Evolutionary conservation across 1,140 invertebrate genomes (phyloP).

Genomic region (Heterodera schachtii): DNA sequence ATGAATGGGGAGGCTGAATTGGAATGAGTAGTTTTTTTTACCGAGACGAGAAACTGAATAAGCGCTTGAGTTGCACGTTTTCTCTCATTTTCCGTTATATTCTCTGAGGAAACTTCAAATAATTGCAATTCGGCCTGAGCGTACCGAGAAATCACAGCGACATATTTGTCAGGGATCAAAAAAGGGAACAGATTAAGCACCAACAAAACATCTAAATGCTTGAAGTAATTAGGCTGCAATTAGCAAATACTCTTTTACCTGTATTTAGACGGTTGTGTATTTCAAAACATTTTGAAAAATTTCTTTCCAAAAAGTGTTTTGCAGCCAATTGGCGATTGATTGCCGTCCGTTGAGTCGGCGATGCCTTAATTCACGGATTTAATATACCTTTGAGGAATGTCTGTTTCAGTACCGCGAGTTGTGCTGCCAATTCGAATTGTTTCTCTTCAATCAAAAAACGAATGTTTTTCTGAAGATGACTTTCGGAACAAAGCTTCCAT

Average conservation of each 20-base stretch:
- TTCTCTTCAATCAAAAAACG: slow-evolving; percentile 37
- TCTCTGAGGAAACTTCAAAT: slow-evolving; percentile 37
- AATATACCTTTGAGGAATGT: background rate
- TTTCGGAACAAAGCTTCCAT: slow-evolving; percentile 41
- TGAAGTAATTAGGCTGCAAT: background rate
- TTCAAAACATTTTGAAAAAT: slow-evolving; percentile 49
- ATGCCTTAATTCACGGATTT: slow-evolving; percentile 14
- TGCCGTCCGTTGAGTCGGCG: slow-evolving; percentile 36
- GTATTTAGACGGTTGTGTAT: slow-evolving; percentile 46
- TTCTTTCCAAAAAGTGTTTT: slow-evolving; percentile 34
- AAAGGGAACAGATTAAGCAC: slow-evolving; percentile 46
- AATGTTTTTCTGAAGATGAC: slow-evolving; percentile 40
- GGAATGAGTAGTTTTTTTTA: slow-evolving; percentile 4
- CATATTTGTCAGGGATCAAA: slow-evolving; percentile 48
- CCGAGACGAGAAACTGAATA: slow-evolving; percentile 40
- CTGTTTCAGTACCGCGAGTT: slow-evolving; percentile 38
- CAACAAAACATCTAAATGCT: slow-evolving; percentile 44
- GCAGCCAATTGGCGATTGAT: slow-evolving; percentile 44
- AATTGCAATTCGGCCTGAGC: slow-evolving; percentile 28
- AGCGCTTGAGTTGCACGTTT: slow-evolving; percentile 46
- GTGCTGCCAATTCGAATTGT: slow-evolving; percentile 48
- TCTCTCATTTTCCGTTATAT: slow-evolving; percentile 40
- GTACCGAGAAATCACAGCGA: slow-evolving; percentile 30
- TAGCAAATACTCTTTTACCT: slow-evolving; percentile 25
- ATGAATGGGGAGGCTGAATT: background rate